Conservation (phyloP, 2,797 vertebrate species). For the Pseudomugil tenellus region DNA sequence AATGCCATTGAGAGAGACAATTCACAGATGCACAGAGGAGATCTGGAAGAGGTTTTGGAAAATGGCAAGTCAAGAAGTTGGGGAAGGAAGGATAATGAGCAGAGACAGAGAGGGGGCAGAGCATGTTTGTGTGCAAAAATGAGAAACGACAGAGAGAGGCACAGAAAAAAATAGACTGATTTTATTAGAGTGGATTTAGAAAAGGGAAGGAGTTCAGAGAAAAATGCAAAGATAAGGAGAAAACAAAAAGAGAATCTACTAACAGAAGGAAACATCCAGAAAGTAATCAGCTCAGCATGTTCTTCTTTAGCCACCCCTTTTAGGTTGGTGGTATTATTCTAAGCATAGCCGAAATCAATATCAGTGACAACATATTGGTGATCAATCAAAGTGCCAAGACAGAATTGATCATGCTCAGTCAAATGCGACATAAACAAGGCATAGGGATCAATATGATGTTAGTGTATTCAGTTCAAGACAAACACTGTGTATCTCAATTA, state of each 20-base stretch:
- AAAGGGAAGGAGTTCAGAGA: conserved; percentile 12
- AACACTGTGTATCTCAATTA: conserved; percentile 83
- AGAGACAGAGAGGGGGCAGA: conserved; percentile 45
- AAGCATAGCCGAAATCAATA: conserved; percentile 76
- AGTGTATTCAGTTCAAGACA: conserved; percentile 67
- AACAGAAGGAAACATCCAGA: conserved; percentile 27
- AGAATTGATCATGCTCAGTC: conserved; percentile 82
- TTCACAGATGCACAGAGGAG: conserved; percentile 74
- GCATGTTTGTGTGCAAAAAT: conserved; percentile 31
- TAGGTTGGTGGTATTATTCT: conserved; percentile 77
- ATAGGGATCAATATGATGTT: conserved; percentile 65
- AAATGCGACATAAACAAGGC: conserved; percentile 84
- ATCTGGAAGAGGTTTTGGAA: conserved; percentile 67
- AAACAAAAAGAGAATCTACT: conserved; percentile 8
- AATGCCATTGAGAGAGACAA: conserved; percentile 59
- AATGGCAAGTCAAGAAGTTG: conserved; percentile 76
- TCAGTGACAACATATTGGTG: conserved; percentile 76
- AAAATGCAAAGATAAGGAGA: conserved; percentile 27
- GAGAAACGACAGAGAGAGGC: conserved; percentile 41
- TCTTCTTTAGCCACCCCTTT: conserved; percentile 60
- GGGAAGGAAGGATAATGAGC: conserved; percentile 67
- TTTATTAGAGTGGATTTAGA: conserved; percentile 33
- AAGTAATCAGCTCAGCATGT: conserved; percentile 55
- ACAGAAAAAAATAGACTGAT: background rate
- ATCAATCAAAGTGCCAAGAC: conserved; percentile 83